Conservation (phyloP, 30 jellyfish, hydroid and myxozoan species). For the Aurelia aurita region DNA sequence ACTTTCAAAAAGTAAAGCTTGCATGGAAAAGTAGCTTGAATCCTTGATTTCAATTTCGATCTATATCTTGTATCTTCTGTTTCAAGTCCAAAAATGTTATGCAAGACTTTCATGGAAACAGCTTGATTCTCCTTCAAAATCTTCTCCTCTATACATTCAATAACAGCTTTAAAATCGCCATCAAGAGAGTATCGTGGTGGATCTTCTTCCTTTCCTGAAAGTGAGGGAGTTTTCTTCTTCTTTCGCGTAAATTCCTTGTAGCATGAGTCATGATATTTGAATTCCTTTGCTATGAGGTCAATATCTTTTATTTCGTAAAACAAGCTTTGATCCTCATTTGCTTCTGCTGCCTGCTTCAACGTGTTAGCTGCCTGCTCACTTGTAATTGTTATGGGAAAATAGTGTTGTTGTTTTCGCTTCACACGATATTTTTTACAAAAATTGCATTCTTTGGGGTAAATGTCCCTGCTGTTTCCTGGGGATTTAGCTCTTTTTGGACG, state of each 20-base stretch:
- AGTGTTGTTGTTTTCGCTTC: not conserved
- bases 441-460: not conserved
- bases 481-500: not conserved
- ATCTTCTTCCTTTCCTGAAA: not conserved
- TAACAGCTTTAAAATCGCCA: constrained; percentile 17
- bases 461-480: not conserved
- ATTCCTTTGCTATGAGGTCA: constrained; percentile 17
- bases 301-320: constrained; percentile 14
- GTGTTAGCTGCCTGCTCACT: constrained; percentile 28
- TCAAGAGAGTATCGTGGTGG: constrained; percentile 2
- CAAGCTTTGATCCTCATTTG: constrained; percentile 24
- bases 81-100: constrained; percentile 14
- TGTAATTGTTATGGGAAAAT: constrained; percentile 16
- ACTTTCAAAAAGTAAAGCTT: constrained; percentile 22
- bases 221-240: not conserved
- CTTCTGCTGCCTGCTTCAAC: constrained; percentile 25
- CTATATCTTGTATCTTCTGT: constrained; percentile 27
- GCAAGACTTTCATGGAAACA: constrained; percentile 27
- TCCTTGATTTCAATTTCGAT: constrained; percentile 22
- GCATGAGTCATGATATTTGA: constrained; percentile 4
- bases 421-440: not conserved
- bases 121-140: not conserved
- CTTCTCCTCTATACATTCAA: not conserved
- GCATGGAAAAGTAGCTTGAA: constrained; percentile 20
- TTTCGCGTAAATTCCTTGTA: constrained; percentile 18